Conservation (phyloP, 2,888 invertebrate genomes). For the Caenorhabditis drosophilae region DNA sequence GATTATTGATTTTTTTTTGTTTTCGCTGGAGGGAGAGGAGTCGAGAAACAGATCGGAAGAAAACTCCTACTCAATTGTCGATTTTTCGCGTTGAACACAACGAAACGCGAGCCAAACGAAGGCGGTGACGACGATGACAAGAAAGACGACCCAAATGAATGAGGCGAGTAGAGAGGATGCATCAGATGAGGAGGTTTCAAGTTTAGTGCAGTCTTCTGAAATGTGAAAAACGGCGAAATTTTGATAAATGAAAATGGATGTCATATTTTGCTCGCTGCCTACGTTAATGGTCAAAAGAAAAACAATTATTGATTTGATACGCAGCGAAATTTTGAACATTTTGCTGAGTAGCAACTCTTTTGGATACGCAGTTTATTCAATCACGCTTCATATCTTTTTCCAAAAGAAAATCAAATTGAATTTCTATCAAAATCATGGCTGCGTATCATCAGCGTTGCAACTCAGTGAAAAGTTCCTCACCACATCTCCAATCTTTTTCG, state of each 20-base stretch:
- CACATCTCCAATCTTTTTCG: constrained; percentile 44
- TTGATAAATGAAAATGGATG: neutral
- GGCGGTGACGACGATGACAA: neutral
- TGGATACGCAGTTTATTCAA: too few relatives aligned
- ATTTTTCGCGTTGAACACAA: constrained; percentile 1
- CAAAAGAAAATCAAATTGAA: too few relatives aligned
- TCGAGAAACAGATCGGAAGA: neutral
- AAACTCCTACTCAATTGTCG: constrained; percentile 6
- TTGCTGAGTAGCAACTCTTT: too few relatives aligned
- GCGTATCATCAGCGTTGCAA: too few relatives aligned
- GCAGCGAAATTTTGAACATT: neutral
- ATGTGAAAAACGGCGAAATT: constrained; percentile 1
- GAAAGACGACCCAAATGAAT: constrained; percentile 26
- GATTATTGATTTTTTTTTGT: neutral
- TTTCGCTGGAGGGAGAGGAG: neutral
- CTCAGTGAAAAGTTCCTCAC: constrained; percentile 22
- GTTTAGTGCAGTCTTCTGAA: constrained; percentile 53
- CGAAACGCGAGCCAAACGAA: neutral
- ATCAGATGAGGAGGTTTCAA: neutral
- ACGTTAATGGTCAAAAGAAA: neutral
- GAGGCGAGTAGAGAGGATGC: constrained; percentile 12
- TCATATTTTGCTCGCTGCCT: neutral
- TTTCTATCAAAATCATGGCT: too few relatives aligned
- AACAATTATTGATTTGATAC: neutral
- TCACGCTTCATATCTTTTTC: too few relatives aligned